A percentile compares a stretch with the other conserved stretches of the same genome.
These are phyloP conservation scores for Strix uralensis DNA, from an alignment of 2,113 vertebrate species.

Conservation along the genomic window DNA sequence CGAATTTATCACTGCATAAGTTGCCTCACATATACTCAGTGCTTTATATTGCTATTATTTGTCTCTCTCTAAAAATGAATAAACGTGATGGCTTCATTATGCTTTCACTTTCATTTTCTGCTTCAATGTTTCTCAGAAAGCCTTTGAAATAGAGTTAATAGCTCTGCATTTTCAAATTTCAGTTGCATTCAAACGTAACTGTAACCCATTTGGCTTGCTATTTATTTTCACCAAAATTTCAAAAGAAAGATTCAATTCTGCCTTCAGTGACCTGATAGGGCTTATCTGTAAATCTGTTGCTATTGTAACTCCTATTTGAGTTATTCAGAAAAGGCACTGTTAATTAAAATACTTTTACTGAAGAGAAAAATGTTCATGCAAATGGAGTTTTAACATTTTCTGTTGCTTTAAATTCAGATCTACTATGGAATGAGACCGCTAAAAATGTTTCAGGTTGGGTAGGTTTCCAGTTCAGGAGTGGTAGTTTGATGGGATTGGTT, in stretches of 20 bases:
- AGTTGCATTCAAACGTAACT: background rate
- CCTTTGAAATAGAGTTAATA: background rate
- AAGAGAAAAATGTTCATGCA: background rate
- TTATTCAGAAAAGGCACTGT: background rate
- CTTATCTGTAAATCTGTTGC: background rate
- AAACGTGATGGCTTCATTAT: background rate
- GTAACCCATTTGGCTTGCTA: background rate
- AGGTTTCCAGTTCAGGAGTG: background rate
- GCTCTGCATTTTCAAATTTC: background rate
- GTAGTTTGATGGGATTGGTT: background rate
- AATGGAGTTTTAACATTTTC: background rate
- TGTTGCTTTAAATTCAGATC: background rate
- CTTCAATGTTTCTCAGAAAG: background rate
- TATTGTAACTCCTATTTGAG: background rate
- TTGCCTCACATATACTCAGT: background rate
- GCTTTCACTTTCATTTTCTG: slow-evolving; percentile 64
- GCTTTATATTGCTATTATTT: background rate
- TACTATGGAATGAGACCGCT: background rate
- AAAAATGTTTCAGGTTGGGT: background rate
- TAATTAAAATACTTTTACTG: background rate
- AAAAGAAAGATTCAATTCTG: background rate
- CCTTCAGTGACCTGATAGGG: background rate
- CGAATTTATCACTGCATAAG: fast-evolving
- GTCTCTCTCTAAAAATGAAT: background rate
- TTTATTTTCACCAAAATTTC: background rate